Evolutionary conservation across 2,797 vertebrate species (phyloP).

Genomic region (Gila robusta): DNA sequence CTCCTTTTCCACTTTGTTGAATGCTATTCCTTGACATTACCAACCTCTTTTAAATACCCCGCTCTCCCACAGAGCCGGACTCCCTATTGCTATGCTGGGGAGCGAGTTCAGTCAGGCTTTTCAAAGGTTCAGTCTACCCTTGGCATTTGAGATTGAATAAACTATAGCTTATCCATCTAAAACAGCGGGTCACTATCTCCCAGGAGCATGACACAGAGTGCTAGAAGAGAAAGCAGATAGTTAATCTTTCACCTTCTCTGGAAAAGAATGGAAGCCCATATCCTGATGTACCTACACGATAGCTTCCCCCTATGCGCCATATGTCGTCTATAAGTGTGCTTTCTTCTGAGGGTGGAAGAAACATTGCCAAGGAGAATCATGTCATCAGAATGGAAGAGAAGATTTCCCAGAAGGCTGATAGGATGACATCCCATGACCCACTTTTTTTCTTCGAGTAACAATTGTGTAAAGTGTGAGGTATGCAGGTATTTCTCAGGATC

Average conservation of each 20-base stretch:
- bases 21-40: constrained; percentile 40
- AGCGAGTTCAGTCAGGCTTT: constrained; percentile 44
- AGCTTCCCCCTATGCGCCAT: neutral
- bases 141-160: constrained; percentile 65
- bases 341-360: constrained; percentile 32
- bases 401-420: constrained; percentile 54
- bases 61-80: constrained; percentile 35
- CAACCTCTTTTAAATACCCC: constrained; percentile 33
- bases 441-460: constrained; percentile 8
- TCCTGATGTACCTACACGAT: constrained; percentile 44
- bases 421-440: constrained; percentile 40
- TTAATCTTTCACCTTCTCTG: constrained; percentile 62
- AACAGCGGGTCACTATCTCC: constrained; percentile 61
- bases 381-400: constrained; percentile 17
- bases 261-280: constrained; percentile 39
- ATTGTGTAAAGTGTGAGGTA: constrained; percentile 8
- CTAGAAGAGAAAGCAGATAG: constrained; percentile 48
- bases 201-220: constrained; percentile 56
- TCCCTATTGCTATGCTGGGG: constrained; percentile 35
- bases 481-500: constrained; percentile 16
- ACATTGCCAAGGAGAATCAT: constrained; percentile 26
- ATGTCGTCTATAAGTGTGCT: constrained; percentile 34
- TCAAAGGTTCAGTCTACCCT: constrained; percentile 52
- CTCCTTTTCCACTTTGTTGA: constrained; percentile 27
- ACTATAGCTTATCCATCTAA: constrained; percentile 64